Conservation (phyloP, 2,888 invertebrate species). For the Perizoma affinitatum region DNA sequence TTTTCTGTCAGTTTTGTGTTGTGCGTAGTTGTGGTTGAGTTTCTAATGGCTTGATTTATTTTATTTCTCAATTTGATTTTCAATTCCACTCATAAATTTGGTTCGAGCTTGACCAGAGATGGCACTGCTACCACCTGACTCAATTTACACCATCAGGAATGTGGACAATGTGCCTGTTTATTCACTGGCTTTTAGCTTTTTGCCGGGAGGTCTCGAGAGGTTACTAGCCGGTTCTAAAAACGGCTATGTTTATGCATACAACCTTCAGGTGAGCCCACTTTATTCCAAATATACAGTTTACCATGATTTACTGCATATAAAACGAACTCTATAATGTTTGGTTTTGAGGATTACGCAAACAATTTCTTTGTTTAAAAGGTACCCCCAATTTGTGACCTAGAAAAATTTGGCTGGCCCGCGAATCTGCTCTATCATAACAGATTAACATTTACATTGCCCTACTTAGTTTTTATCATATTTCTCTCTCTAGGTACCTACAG, state of each 20-base stretch:
- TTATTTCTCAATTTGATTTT: constrained; percentile 76
- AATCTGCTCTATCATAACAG: constrained; percentile 40
- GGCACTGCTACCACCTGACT: constrained; percentile 91
- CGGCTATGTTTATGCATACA: constrained; percentile 91
- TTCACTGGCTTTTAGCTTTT: constrained; percentile 87
- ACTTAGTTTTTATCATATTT: constrained; percentile 20
- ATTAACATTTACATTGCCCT: constrained; percentile 17
- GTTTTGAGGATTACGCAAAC: constrained; percentile 39
- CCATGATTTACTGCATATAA: constrained; percentile 48
- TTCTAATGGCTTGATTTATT: constrained; percentile 82
- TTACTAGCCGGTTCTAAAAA: constrained; percentile 89
- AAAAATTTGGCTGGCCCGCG: constrained; percentile 47
- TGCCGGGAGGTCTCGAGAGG: constrained; percentile 83
- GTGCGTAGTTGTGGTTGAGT: constrained; percentile 81
- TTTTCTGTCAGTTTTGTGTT: constrained; percentile 81
- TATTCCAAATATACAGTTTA: constrained; percentile 56
- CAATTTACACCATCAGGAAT: constrained; percentile 88
- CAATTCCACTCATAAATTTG: constrained; percentile 71
- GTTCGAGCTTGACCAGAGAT: constrained; percentile 83
- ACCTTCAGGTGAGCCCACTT: constrained; percentile 87
- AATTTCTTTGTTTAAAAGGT: constrained; percentile 66
- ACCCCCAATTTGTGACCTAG: constrained; percentile 74
- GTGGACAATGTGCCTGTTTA: constrained; percentile 89
- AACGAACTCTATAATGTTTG: constrained; percentile 37
- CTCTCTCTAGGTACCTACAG: background rate